A percentile compares a stretch with the other conserved stretches of the same genome.
Evolutionary conservation across 2,888 invertebrate genomes (phyloP).

Genomic region (Epistrophe eligans): DNA sequence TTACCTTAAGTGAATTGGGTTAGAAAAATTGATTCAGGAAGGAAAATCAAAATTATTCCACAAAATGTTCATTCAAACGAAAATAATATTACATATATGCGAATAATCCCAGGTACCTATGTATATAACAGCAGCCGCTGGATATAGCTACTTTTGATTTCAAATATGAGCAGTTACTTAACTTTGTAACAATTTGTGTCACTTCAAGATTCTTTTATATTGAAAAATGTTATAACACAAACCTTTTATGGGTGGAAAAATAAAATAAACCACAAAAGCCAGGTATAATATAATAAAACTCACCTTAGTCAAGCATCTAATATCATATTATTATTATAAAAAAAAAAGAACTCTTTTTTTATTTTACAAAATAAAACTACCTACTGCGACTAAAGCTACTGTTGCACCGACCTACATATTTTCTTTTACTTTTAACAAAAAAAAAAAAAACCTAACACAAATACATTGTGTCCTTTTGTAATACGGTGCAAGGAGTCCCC

Average conservation of each 20-base stretch:
- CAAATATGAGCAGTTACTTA: constrained; percentile 20
- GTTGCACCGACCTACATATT: constrained; percentile 11
- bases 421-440: not conserved
- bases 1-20: constrained; percentile 6
- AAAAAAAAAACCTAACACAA: not conserved
- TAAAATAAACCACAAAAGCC: constrained; percentile 24
- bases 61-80: constrained; percentile 12
- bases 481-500: constrained; percentile 15
- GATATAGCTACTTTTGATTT: not conserved
- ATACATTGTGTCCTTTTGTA: constrained; percentile 23
- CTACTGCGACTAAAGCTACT: constrained; percentile 3
- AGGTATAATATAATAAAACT: constrained; percentile 23
- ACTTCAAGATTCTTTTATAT: constrained; percentile 19
- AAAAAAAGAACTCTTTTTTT: not conserved
- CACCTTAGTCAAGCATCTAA: constrained; percentile 20
- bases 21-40: constrained; percentile 18
- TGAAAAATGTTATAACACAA: constrained; percentile 10
- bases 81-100: too few species aligned
- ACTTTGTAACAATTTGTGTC: constrained; percentile 28
- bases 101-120: not conserved
- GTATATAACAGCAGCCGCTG: not conserved
- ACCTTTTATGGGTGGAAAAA: not conserved
- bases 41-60: not conserved
- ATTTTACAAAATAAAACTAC: not conserved
- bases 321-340: not conserved